Evolutionary conservation across 2,888 invertebrate species (phyloP), one percentile per base, ranked within the genome.

Genomic region (Phaedon cochleariae): DNA sequence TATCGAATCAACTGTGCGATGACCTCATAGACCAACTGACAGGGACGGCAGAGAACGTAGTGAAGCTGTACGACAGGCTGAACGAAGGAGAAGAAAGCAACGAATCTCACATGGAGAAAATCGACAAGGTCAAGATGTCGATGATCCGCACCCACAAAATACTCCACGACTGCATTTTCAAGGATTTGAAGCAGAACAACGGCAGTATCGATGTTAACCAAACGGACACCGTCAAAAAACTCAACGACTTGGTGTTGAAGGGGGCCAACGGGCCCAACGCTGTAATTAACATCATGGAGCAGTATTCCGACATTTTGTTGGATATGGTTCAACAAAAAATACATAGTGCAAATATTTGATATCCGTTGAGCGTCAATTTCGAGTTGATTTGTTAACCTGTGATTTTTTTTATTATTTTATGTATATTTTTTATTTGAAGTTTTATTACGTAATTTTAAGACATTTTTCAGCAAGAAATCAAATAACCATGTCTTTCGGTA

Each of bases 41-140:
- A 7, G 85, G 86, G 71, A 89, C 91, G 0, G 90, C 92, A 2
- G 87, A 89, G 72, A 90, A 90, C 76, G 90, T 92, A 46, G 90
- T 90, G 1, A 89, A 90, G 79, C 84, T 92, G 54, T 91, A 91
- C 82, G 87, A 90, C 65, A 87, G 89, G 61, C 81, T 92, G 15
- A 76, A 71, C 55, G 77, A 77, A 52, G 68, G 64, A 20, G 77
- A 74, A 15, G 74, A 73, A 26, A 74, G 76, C n/a, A 67, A 70
- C 15, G 76, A 77, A 61, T 65, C 74, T 41, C 76, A 74, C 51
- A 67, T 76, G 12, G 76, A 74, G 26, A 72, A 84, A 68, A 82
- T 83, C 29, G 85, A 85, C 64, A 84, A 85, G 83, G 77, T 86
- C 34, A 85, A 85, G 78, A 85, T 87, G 37, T 88, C 89, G 0